Percentiles rank a stretch among this genome's conserved stretches.
These are phyloP conservation scores for Phymorhynchus buccinoides DNA, from an alignment of 1,140 invertebrate species.

Conservation along the genomic window DNA sequence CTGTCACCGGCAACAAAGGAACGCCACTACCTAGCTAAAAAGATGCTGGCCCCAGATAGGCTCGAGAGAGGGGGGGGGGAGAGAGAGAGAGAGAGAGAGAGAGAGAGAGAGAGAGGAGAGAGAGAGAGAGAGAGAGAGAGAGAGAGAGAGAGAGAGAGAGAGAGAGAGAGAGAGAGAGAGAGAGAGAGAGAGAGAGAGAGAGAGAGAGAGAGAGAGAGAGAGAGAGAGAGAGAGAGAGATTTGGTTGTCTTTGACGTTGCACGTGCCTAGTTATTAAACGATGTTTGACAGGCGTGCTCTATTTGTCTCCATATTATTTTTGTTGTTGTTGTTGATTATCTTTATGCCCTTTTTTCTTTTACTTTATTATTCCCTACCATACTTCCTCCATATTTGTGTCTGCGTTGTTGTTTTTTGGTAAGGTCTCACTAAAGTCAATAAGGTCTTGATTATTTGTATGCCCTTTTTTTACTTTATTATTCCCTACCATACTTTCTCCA, in stretches of 20 bases:
- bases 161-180: not conserved
- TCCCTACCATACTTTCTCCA: too few species aligned
- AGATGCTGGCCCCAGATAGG: not conserved
- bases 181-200: too few species aligned
- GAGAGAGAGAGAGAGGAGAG: not conserved
- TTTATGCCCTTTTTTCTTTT: too few species aligned
- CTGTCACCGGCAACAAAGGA: not conserved
- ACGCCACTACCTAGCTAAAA: not conserved
- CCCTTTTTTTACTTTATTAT: too few species aligned
- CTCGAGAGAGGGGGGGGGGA: not conserved
- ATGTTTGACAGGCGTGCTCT: too few species aligned
- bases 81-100: not conserved
- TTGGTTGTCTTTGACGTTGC: not conserved
- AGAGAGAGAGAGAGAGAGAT: not conserved
- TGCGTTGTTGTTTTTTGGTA: too few species aligned
- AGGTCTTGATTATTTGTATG: too few species aligned
- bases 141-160: not conserved
- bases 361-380: too few species aligned
- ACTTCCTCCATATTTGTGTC: too few species aligned
- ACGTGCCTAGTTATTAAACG: not conserved
- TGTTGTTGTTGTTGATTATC: too few species aligned
- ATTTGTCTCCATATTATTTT: too few species aligned
- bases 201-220: not conserved
- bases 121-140: not conserved
- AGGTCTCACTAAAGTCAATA: too few species aligned